phyloP scores from a whole-genome alignment of 2,888 invertebrate genomes.

The Leptopilina syphax region DNA sequence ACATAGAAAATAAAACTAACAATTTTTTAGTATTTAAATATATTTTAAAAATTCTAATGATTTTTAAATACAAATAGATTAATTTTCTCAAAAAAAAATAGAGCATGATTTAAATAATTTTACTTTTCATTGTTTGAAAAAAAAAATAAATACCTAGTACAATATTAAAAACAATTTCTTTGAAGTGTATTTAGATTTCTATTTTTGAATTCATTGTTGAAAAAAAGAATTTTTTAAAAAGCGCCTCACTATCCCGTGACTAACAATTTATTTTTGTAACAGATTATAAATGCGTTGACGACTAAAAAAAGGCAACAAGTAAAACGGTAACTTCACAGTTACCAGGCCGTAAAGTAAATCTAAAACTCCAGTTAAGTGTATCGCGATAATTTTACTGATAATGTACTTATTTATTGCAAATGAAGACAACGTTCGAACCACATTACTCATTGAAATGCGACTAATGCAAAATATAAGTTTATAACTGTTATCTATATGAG shows the following conservation, averaged over 20 bases:
- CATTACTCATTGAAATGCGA: slow-evolving; percentile 13
- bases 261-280: slow-evolving; percentile 69
- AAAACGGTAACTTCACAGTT: slow-evolving; percentile 23
- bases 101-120: slow-evolving; percentile 2
- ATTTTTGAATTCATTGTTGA: neutral
- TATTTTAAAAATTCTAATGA: too few species aligned
- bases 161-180: neutral
- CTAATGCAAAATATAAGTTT: slow-evolving; percentile 8
- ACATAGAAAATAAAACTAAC: neutral
- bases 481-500: slow-evolving; percentile 28
- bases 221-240: neutral
- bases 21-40: neutral
- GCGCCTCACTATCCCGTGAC: slow-evolving; percentile 43
- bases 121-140: neutral
- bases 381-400: slow-evolving; percentile 24
- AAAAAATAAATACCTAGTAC: too few species aligned
- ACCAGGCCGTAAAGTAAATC: slow-evolving; percentile 32
- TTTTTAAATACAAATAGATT: too few species aligned
- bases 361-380: slow-evolving; percentile 18
- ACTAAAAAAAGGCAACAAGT: slow-evolving; percentile 62
- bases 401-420: slow-evolving; percentile 37
- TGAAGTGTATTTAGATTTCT: neutral
- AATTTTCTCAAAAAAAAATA: neutral
- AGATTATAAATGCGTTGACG: slow-evolving; percentile 72
- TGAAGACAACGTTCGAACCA: slow-evolving; percentile 30